phyloP scores from a whole-genome alignment of 2,797 vertebrate genomes.

The Sebastes kiyomatsui region DNA sequence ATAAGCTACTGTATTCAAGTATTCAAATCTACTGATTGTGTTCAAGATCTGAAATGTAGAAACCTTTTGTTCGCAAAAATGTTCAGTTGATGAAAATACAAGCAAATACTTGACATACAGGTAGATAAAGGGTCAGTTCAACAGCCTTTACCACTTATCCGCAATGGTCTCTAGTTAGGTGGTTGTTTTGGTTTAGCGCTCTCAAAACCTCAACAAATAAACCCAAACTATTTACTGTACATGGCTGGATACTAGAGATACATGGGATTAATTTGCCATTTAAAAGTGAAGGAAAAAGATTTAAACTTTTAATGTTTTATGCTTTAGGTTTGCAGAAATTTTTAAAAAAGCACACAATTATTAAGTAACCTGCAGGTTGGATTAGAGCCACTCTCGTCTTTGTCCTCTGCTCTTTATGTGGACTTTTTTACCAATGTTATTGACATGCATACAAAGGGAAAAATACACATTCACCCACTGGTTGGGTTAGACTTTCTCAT shows the following conservation, averaged over 20 bases:
- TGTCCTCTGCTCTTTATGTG: not conserved
- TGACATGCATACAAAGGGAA: not conserved
- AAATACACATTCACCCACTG: not conserved
- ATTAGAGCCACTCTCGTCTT: not conserved
- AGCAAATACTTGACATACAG: not conserved
- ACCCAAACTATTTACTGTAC: not conserved
- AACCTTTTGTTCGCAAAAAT: conserved; percentile 25
- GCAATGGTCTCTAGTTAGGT: not conserved
- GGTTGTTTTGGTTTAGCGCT: not conserved
- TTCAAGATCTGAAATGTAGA: conserved; percentile 19
- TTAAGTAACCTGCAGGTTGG: not conserved
- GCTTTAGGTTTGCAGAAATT: not conserved
- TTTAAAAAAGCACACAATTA: not conserved
- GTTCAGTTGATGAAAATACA: not conserved
- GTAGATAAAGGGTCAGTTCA: not conserved
- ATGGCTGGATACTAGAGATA: not conserved
- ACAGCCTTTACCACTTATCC: not conserved
- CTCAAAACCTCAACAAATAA: not conserved
- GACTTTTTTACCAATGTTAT: not conserved
- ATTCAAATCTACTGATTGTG: no score
- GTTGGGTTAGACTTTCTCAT: no score
- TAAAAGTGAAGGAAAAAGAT: not conserved
- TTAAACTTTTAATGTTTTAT: not conserved
- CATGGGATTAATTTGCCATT: not conserved
- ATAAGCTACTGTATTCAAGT: conserved; percentile 1